Percentiles rank a stretch among this genome's conserved stretches.
Conservation (phyloP, 2,888 invertebrate species). For the Hipparchia semele region DNA sequence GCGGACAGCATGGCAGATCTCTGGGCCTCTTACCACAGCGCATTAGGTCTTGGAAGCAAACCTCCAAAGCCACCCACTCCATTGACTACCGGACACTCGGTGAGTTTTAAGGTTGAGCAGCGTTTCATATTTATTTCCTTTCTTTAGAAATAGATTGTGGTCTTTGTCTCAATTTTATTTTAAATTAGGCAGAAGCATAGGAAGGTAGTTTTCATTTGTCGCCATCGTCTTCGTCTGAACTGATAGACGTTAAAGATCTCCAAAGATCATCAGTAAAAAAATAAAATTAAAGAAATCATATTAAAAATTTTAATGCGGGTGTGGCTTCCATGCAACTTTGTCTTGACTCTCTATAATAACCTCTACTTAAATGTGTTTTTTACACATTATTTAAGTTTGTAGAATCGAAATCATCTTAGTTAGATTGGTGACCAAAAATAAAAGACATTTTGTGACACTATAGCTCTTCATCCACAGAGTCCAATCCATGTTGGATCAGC, state of each 20-base stretch:
- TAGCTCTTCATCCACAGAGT: conserved; percentile 73
- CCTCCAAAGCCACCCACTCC: conserved; percentile 76
- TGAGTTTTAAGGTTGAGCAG: conserved; percentile 84
- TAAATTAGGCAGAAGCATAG: no score
- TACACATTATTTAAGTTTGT: no score
- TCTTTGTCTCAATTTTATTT: not conserved
- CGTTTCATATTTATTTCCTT: conserved; percentile 59
- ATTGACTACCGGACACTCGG: conserved; percentile 86
- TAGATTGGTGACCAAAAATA: not conserved
- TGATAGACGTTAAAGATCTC: no score
- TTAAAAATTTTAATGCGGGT: no score
- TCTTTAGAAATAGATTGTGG: not conserved
- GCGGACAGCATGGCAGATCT: conserved; percentile 90
- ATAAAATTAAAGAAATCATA: no score
- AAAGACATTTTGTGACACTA: conserved; percentile 8
- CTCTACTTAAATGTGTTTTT: no score
- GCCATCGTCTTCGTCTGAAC: no score
- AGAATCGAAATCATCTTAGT: not conserved
- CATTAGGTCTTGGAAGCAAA: conserved; percentile 86
- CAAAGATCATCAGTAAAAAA: no score
- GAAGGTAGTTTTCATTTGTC: no score
- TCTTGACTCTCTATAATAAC: no score
- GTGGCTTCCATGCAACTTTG: no score
- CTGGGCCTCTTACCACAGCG: conserved; percentile 94
- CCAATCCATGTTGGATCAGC: conserved; percentile 84